Base-by-base conservation (phyloP, 2,888 invertebrate genomes). In the Drosophila cyrtoloma region DNA sequence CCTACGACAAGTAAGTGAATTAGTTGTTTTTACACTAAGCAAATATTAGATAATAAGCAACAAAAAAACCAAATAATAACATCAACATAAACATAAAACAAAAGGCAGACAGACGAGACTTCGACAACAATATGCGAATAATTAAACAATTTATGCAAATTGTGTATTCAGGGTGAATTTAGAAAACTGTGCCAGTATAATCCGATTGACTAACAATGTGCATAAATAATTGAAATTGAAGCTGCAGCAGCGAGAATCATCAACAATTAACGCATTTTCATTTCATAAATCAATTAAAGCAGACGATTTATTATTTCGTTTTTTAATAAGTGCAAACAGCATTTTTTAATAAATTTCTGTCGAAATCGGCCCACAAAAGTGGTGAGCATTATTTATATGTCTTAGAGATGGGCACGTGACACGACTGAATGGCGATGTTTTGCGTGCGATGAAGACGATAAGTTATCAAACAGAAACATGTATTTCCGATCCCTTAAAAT, bases 1-100 rank as follows among this genome's bases (percentile, higher is more conserved):
- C 92, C 69, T 93, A 93, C 77, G 91, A 89, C 81, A 93, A 93
- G 90, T 93, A 90, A 92, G 87, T 58, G 56, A 68, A 66, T 51
- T 66, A 66, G 59, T 37, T 26, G 19, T 57, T 60, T 55, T 44
- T 28, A 67, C 12, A 26, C 50, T 60, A 67, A 63, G 70, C 26
- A 35, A 77, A 74, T 50, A 55, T 32, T 87, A 87, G 79, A 58
- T 65, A 75, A 71, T 77, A 82, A 77, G 81, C 75, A 77, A 75
- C 65, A 75, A 77, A 58, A 58, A 42, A 28, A 14, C 22, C 1
- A 4, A n/a, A 6, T 6, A 47, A 42, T 37, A 37, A 68, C 68
- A 67, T 67, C 52, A 69, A 35, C 1, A 14, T 35, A 14, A 57
- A 42, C 22, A 30, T 1, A 52, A 50, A 22, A 9, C 55, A 32